Evolutionary conservation across 2,113 vertebrate species (phyloP), one percentile per base, ranked within the genome.

Genomic region (Odobenus rosmarus): DNA sequence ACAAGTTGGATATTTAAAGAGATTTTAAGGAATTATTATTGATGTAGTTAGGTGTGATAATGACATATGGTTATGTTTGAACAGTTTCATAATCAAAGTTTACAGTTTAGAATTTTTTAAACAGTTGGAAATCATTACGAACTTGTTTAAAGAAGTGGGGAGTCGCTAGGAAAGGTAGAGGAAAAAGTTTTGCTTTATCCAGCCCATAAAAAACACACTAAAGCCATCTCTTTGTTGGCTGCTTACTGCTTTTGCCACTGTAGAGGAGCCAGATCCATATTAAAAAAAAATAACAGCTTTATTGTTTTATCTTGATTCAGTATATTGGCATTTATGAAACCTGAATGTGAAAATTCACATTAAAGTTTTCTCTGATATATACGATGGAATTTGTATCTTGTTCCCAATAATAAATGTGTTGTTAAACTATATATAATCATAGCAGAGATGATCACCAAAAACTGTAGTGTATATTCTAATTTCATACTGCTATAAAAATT

Each of bases 281-380:
- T 97, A 64, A 95, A 97, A 92, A 97, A 97, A 91, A 76, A 57
- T 81, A 83, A 33, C 39, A 53, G 53, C 31, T 82, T 88, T 95
- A 79, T 39, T 94, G 19, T 76, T 96, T 96, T 67, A 95, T 67
- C 46, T 77, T 92, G 80, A 84, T 80, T 93, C 15, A 95, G 0
- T 74, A 23, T 96, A 79, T 83, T 96, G 31, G 21, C 55, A 61
- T 90, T 93, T 95, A 31, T 61, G 88, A 93, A 88, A 93, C 51
- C 74, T 86, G 77, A 95, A 69, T 69, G 5, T 96, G 57, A 88
- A 95, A 86, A 51, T 55, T 91, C 18, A 93, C 6, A 24, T 88
- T 95, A 64, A 80, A 9, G 5, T 71, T 95, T 93, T 91, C 24
- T 57, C 39, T 93, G 67, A 51, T 71, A 64, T 80, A 84, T 36